Evolutionary conservation across 2,797 vertebrate species (phyloP).

Genomic region (Hydrolagus colliei): DNA sequence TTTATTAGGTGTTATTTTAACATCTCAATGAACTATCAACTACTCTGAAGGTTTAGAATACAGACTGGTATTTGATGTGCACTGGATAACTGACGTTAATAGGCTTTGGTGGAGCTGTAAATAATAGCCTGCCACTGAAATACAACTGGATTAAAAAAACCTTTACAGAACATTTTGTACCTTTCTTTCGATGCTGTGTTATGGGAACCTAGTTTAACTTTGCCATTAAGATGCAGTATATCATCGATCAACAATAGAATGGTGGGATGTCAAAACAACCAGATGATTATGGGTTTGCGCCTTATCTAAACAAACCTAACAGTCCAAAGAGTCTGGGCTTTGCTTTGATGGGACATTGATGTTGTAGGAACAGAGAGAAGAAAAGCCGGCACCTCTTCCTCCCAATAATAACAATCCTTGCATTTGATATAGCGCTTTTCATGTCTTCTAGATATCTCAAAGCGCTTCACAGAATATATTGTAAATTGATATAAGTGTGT

Average conservation of each 20-base stretch:
- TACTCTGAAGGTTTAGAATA: not conserved
- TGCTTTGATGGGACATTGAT: not conserved
- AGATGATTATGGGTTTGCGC: not conserved
- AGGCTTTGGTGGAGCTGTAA: not conserved
- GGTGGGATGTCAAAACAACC: not conserved
- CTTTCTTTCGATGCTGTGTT: not conserved
- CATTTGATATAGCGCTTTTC: no score
- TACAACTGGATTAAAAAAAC: not conserved
- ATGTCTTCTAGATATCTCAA: no score
- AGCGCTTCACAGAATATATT: no score
- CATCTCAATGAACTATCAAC: not conserved
- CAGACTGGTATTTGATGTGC: not conserved
- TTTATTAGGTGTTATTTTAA: not conserved
- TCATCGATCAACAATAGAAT: not conserved
- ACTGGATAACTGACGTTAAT: not conserved
- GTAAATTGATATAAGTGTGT: no score
- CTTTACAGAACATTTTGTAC: not conserved
- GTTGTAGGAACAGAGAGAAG: not conserved
- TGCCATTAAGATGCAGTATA: not conserved
- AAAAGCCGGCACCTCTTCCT: not conserved
- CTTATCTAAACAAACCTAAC: not conserved
- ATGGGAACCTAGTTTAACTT: not conserved
- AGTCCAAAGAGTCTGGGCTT: not conserved
- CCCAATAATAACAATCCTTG: no score
- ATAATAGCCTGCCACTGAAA: not conserved